These are phyloP conservation scores for Drosophila trichaetosa DNA, from an alignment of 2,888 invertebrate species.

Conservation along the genomic window DNA sequence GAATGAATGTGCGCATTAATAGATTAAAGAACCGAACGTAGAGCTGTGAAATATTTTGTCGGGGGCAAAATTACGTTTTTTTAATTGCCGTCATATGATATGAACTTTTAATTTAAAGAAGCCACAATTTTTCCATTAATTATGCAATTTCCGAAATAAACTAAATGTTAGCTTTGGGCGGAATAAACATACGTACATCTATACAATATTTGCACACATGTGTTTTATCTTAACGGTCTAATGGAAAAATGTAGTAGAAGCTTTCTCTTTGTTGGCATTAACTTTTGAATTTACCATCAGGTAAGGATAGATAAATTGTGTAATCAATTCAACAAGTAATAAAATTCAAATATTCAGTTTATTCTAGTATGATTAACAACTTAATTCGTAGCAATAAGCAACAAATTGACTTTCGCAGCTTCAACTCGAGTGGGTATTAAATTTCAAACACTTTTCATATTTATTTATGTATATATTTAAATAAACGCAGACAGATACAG, in stretches of 20 bases:
- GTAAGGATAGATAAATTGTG: neutral
- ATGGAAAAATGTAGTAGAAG: neutral
- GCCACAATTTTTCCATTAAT: conserved; percentile 27
- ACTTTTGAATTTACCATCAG: neutral
- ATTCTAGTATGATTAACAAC: neutral
- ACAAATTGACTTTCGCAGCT: neutral
- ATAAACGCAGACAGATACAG: neutral
- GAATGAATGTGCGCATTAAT: conserved; percentile 41
- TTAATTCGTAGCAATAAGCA: neutral
- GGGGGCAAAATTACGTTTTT: conserved; percentile 15
- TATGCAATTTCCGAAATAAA: neutral
- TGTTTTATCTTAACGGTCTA: neutral
- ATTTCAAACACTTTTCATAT: neutral
- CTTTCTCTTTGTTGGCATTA: neutral
- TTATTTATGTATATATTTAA: neutral
- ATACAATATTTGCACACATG: neutral
- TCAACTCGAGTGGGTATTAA: neutral
- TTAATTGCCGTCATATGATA: conserved; percentile 57
- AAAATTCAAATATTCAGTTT: neutral
- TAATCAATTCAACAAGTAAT: neutral
- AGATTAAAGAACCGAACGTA: conserved; percentile 60
- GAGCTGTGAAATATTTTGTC: conserved; percentile 45
- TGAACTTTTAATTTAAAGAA: conserved; percentile 20
- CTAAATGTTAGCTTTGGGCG: neutral
- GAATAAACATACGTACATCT: neutral